Evolutionary conservation across 2,797 vertebrate species (phyloP).

Genomic region (Coluber constrictor): DNA sequence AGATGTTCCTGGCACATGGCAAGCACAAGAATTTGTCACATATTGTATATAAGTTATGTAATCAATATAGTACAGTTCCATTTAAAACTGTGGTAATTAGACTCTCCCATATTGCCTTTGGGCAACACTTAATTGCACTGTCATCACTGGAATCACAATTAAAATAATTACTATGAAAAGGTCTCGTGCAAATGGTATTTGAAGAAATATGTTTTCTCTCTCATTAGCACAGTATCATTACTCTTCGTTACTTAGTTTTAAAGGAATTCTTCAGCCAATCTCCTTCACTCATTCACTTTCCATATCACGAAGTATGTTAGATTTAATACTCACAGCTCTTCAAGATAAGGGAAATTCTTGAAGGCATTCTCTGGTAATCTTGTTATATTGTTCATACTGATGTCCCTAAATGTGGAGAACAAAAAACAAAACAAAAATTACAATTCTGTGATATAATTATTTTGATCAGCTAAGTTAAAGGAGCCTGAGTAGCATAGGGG

Average conservation of each 20-base stretch:
- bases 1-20: neutral
- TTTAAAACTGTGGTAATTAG: constrained; percentile 64
- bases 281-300: neutral
- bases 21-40: constrained; percentile 29
- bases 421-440: constrained; percentile 36
- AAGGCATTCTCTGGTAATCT: constrained; percentile 91
- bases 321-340: constrained; percentile 91
- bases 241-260: neutral
- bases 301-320: neutral
- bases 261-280: constrained; percentile 11
- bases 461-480: constrained; percentile 6
- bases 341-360: constrained; percentile 91
- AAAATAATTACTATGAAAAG: constrained; percentile 61
- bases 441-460: constrained; percentile 11
- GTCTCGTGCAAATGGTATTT: constrained; percentile 59
- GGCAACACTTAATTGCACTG: constrained; percentile 65
- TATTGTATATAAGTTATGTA: constrained; percentile 41
- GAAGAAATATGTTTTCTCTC: constrained; percentile 46
- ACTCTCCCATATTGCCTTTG: constrained; percentile 61
- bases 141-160: constrained; percentile 60
- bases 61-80: constrained; percentile 50
- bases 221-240: constrained; percentile 41
- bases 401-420: constrained; percentile 75
- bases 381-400: constrained; percentile 99
- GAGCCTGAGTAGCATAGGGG: too few relatives aligned